Percentiles rank a stretch among this genome's conserved stretches.
Evolutionary conservation across 2,113 vertebrate genomes (phyloP).

Genomic region (Psilopogon haemacephalus): DNA sequence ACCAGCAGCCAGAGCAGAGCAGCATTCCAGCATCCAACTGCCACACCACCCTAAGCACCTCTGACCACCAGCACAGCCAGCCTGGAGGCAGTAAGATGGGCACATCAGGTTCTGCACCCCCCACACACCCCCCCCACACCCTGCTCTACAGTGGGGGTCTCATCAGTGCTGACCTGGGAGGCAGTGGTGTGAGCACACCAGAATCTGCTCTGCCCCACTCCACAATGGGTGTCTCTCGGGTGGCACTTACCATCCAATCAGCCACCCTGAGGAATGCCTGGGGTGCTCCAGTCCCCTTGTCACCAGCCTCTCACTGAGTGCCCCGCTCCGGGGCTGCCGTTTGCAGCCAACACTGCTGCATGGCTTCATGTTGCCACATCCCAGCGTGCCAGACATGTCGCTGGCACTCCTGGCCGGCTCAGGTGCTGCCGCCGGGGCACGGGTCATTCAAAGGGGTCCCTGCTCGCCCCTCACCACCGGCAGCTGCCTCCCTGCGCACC

Average conservation of each 20-base stretch:
- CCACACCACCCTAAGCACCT: fast-evolving
- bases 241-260: background rate
- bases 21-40: fast-evolving
- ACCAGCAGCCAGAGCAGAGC: background rate
- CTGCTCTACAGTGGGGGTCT: too few species aligned
- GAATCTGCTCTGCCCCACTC: background rate
- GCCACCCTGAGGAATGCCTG: background rate
- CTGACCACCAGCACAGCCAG: fast-evolving
- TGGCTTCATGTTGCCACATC: fast-evolving
- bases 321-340: background rate
- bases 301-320: background rate
- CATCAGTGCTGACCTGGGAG: background rate
- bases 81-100: background rate
- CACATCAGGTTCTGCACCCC: too few species aligned
- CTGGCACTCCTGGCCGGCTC: background rate
- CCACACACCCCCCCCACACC: too few species aligned
- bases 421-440: background rate
- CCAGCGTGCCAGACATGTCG: fast-evolving
- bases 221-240: fast-evolving
- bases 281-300: background rate
- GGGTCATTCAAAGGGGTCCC: background rate
- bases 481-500: background rate
- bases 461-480: background rate
- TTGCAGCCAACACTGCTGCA: background rate
- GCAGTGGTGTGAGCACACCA: fast-evolving